Evolutionary conservation across 2,797 vertebrate genomes (phyloP), one percentile per base, ranked within the genome.

Genomic region (Heterohyrax brucei): DNA sequence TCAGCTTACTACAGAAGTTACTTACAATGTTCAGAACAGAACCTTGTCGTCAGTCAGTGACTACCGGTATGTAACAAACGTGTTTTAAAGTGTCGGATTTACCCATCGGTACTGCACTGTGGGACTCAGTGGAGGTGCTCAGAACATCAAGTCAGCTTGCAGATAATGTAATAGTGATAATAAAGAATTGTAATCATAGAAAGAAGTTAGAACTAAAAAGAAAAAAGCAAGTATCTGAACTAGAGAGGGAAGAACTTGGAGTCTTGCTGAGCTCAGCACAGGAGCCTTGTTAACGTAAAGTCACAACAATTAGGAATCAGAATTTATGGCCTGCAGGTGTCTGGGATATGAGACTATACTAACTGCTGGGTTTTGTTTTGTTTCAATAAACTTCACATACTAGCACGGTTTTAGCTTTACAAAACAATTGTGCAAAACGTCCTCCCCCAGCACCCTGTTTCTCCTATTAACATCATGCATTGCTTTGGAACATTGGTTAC

Each of bases 71-170:
- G 89, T 87, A 81, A 75, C 30, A 81, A n/a, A 93, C 72, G 70
- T 56, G 61, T 77, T 84, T 92, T 46, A 84, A 89, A 89, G 80
- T 73, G 56, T 68, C 19, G 59, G 9, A 62, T 85, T 89, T 85
- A 81, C 33, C 2, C 53, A 92, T 39, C 22, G 6, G 85, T 88
- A 85, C 10, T 39, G 19, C 33, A 83, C 6, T 33, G 10, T 78
- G 61, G 14, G 26, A 89, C 13, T 6, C 22, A 92, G 12, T 44
- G 5, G 53, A 28, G 21, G 33, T 79, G 30, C 61, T 93, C 8
- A 91, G 26, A 92, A 90, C 10, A 53, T 59, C 59, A 70, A 89
- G 28, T 53, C 68, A 4, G 24, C 76, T 94, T 79, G 13, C 26
- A 76, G 62, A 46, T 33, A n/a, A 70, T n/a, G 18, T 70, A 70